phyloP scores from a whole-genome alignment of 2,113 vertebrate species.

The Cochlearius cochlearius region DNA sequence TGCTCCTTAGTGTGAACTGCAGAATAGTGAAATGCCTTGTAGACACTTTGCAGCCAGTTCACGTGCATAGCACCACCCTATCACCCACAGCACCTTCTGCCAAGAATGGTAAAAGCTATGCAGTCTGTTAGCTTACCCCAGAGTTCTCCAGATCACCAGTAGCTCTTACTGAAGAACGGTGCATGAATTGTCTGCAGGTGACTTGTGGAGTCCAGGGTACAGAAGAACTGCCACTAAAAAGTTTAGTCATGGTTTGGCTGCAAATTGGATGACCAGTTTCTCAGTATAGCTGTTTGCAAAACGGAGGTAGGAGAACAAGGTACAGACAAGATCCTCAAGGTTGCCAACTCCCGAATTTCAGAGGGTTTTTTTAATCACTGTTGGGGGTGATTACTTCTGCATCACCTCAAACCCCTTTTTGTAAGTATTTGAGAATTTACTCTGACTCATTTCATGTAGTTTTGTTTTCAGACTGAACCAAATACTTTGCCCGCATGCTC shows the following conservation, averaged over 20 bases:
- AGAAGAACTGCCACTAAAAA: neutral
- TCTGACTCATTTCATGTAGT: neutral
- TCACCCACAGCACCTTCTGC: neutral
- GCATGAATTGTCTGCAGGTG: neutral
- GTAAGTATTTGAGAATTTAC: neutral
- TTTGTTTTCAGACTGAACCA: neutral
- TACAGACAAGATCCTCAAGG: neutral
- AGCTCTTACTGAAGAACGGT: neutral
- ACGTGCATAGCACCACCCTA: fast-evolving
- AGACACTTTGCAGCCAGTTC: neutral
- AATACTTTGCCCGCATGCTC: neutral
- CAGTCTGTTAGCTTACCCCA: neutral
- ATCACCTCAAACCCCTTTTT: neutral
- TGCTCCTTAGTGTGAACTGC: neutral
- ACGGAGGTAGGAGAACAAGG: neutral
- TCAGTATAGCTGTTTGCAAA: neutral
- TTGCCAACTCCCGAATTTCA: neutral
- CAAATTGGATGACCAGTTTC: neutral
- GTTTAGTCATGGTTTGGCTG: neutral
- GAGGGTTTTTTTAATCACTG: neutral
- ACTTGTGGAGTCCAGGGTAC: neutral
- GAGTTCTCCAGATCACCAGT: neutral
- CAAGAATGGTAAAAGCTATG: neutral
- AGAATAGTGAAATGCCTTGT: neutral
- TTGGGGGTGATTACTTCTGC: neutral